phyloP scores from a whole-genome alignment of 2,113 vertebrate species.

The Ploceus nigricollis region DNA sequence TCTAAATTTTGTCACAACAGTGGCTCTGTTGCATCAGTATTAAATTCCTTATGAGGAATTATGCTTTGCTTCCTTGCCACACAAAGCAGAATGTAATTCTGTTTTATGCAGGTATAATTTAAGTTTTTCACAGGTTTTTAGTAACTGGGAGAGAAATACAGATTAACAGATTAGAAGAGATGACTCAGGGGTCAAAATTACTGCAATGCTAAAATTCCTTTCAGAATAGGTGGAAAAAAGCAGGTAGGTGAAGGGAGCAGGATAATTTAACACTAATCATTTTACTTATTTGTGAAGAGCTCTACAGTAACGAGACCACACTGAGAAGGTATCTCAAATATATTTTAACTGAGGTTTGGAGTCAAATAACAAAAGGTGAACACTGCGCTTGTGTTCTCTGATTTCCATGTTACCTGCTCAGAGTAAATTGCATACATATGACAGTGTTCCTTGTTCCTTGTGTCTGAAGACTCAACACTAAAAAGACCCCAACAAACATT shows the following conservation, averaged over 20 bases:
- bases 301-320: background rate
- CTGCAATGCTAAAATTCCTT: background rate
- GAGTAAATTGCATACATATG: background rate
- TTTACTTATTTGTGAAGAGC: background rate
- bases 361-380: background rate
- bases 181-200: background rate
- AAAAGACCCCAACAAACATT: background rate
- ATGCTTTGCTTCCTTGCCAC: background rate
- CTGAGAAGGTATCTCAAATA: background rate
- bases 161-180: background rate
- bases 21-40: background rate
- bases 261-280: background rate
- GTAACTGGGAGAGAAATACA: background rate
- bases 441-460: background rate
- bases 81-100: background rate
- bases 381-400: background rate
- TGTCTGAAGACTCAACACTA: conserved; percentile 1
- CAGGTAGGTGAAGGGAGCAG: background rate
- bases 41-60: background rate
- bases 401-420: background rate
- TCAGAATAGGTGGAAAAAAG: background rate
- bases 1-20: background rate
- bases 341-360: background rate
- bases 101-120: background rate
- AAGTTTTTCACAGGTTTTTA: background rate